Conservation (phyloP, 2,888 invertebrate species). For the Cantharis flavilabris region DNA sequence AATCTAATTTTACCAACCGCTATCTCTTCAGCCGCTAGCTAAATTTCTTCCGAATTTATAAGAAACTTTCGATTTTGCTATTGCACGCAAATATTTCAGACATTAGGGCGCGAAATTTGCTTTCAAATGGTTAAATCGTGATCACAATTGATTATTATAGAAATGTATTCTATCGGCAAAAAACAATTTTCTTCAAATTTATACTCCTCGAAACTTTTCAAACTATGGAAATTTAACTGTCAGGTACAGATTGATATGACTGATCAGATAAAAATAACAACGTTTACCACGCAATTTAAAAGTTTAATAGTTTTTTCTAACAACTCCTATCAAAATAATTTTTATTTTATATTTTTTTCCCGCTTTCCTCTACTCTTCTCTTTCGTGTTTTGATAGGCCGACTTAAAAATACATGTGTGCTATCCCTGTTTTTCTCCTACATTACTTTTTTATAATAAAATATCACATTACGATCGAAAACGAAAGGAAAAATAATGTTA, state of each 20-base stretch:
- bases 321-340: neutral
- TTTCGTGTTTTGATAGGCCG: neutral
- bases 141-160: constrained; percentile 20
- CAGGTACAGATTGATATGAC: constrained; percentile 24
- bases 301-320: constrained; percentile 25
- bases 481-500: neutral
- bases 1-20: constrained; percentile 32
- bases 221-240: constrained; percentile 29
- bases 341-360: neutral
- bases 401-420: neutral
- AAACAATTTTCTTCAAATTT: constrained; percentile 20
- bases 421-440: neutral
- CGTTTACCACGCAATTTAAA: constrained; percentile 24
- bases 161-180: neutral
- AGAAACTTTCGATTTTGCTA: constrained; percentile 25
- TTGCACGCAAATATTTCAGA: constrained; percentile 14
- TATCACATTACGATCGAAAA: neutral
- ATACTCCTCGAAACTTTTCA: constrained; percentile 14
- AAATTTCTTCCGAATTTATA: constrained; percentile 24
- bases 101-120: constrained; percentile 14
- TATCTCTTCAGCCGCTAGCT: constrained; percentile 28
- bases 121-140: constrained; percentile 10
- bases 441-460: neutral
- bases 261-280: constrained; percentile 20
- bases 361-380: neutral